Percentiles rank a stretch among this genome's conserved stretches.
These are phyloP conservation scores for Sminthurides aquaticus DNA, from an alignment of 2,888 invertebrate species.

Conservation along the genomic window DNA sequence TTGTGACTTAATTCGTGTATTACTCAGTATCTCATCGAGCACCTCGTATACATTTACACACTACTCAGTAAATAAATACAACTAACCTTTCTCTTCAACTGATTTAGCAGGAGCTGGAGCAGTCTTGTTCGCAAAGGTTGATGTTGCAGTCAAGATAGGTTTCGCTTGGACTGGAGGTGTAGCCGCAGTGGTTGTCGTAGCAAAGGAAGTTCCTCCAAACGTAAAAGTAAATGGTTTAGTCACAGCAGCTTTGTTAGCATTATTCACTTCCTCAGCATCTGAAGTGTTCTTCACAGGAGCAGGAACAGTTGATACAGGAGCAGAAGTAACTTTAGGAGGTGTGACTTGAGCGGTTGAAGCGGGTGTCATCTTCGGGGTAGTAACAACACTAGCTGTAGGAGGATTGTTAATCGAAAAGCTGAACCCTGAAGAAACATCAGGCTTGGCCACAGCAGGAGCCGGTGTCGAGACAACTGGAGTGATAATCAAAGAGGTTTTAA, in stretches of 20 bases:
- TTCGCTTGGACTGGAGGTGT: neutral
- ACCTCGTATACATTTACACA: no score
- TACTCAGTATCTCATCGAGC: no score
- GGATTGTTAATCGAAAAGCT: neutral
- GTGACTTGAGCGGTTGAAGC: neutral
- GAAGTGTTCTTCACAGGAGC: neutral
- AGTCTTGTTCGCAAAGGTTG: conserved; percentile 5
- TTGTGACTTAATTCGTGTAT: no score
- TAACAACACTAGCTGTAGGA: neutral
- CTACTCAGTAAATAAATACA: no score
- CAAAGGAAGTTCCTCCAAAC: conserved; percentile 2
- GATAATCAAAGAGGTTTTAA: neutral
- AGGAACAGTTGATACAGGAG: conserved; percentile 2
- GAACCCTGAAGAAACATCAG: neutral
- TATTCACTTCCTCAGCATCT: neutral
- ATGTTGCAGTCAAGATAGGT: neutral
- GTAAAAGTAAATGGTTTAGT: neutral
- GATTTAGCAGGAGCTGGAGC: neutral
- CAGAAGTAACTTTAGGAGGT: neutral
- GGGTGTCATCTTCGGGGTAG: neutral
- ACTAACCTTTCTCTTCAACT: neutral
- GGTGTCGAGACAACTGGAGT: neutral
- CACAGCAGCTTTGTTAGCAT: neutral
- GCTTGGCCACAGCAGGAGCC: neutral
- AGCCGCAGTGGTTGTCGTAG: neutral